Evolutionary conservation across 2,888 invertebrate species (phyloP), one percentile per base, ranked within the genome.

Genomic region (Cephus sareptanus): DNA sequence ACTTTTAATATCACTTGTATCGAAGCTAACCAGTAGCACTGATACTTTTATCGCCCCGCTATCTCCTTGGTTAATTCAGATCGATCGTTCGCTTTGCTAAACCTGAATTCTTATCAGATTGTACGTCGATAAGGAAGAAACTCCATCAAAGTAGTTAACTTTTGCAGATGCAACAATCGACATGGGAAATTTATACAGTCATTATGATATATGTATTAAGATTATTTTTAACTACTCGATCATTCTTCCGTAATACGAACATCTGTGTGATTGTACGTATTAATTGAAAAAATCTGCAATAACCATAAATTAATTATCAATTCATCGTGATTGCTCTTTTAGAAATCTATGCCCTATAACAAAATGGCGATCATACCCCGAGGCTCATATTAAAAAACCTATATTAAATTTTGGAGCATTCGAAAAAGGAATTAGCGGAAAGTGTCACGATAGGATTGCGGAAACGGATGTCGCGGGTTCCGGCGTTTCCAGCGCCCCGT

Each of bases 391-490:
- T 23, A 23, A 6, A 23, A 9, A 23, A 15, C 23, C 6, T 56
- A 9, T 0, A 9, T 4, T 56, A 23, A 23, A 15, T 56, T 56
- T 56, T 6, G 9, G 23, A 23, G 23, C 2, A 56, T 23, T 56
- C 40, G 40, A 56, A 56, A 56, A 56, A 23, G 23, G 9, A 56
- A 56, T 56, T 56, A 56, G 23, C 40, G 40, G 23, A 9, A 56
- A 23, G 40, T 23, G 1, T 23, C 40, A 9, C 71, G 71, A 71
- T 71, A 33, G 31, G 31, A 12, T 71, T 31, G 12, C 31, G 31
- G 31, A 71, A 71, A 31, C 71, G 71, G 71, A 71, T 71, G 71
- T 56, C 56, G 31, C 71, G 33, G 71, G 11, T 71, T 31, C 71
- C 31, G 13, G 71, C 33, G 71, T 23, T 31, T 1, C 35, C n/a